These are phyloP conservation scores for Lathronympha strigana DNA, from an alignment of 2,888 invertebrate species.

Conservation along the genomic window DNA sequence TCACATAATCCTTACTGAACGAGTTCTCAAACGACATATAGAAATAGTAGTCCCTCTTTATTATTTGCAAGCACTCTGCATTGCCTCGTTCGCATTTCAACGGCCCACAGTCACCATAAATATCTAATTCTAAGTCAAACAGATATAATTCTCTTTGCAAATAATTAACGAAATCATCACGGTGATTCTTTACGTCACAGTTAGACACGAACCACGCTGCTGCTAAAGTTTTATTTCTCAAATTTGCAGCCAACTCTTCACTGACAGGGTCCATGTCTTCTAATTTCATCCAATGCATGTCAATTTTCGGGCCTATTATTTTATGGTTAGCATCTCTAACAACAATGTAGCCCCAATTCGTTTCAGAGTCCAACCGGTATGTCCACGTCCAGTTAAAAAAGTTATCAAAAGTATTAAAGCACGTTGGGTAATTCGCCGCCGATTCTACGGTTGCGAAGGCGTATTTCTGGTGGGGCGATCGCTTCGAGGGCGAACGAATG, in stretches of 20 bases:
- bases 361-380: constrained; percentile 60
- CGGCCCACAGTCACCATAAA: constrained; percentile 61
- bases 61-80: constrained; percentile 53
- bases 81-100: constrained; percentile 49
- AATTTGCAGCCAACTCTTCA: constrained; percentile 50
- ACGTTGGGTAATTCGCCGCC: constrained; percentile 55
- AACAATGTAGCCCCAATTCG: constrained; percentile 56
- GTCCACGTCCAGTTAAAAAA: constrained; percentile 68
- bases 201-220: constrained; percentile 69
- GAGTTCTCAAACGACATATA: constrained; percentile 71
- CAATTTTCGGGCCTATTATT: constrained; percentile 55
- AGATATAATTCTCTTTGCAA: constrained; percentile 50
- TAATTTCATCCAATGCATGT: constrained; percentile 56
- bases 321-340: constrained; percentile 51
- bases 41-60: constrained; percentile 64
- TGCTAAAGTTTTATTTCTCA: constrained; percentile 56
- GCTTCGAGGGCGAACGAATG: constrained; percentile 46
- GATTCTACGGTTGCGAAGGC: constrained; percentile 58
- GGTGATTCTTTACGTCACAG: constrained; percentile 51
- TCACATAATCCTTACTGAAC: constrained; percentile 64
- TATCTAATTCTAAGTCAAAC: constrained; percentile 54
- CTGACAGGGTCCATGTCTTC: constrained; percentile 55
- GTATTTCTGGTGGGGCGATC: constrained; percentile 55
- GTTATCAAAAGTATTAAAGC: constrained; percentile 50
- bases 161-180: constrained; percentile 50